Evolutionary conservation across 2,888 invertebrate species (phyloP), one percentile per base, ranked within the genome.

Genomic region (Masnerella sp.): DNA sequence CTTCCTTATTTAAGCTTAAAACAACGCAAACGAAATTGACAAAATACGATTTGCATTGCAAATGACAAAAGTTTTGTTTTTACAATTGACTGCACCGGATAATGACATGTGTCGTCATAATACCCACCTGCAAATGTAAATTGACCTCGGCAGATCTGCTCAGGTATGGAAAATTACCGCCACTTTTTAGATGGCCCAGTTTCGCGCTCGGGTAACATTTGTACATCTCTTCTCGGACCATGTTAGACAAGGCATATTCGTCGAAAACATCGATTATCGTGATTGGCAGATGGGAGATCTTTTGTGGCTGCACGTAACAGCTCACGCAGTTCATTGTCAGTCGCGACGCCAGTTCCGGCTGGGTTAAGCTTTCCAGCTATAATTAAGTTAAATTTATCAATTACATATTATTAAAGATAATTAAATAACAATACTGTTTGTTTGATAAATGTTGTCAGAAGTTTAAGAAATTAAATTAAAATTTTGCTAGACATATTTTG

Each of bases 201-300:
- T 94, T 95, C 0, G 95, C 96, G 71, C 93, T 90, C 0, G 96
- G 96, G 86, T 96, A 96, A 79, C 93, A 93, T 85, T 95, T 95
- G 85, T 94, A 94, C 77, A 96, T 88, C 81, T 95, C 94, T 81
- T 96, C 95, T 54, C 94, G 88, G 0, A 96, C 96, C 36, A 90
- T 86, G 74, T 91, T 90, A 67, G 95, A 94, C 45, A 96, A 88
- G 2, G 96, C 96, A 86, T 93, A 93, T 80, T 95, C 94, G 87
- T 96, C 96, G 89, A 95, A 96, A 0, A 96, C 96, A 88, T 96
- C 96, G 85, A 96, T 90, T 51, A 96, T 91, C 8, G 96, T 96
- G 9, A 95, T 90, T n/a, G 93, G 92, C 49, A 95, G 82, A 70
- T 90, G 88, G 20, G 89, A 87, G 20, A 96, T 88, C 78, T 91